These are phyloP conservation scores for Torymus auratus DNA, from an alignment of 2,888 invertebrate species.

Conservation along the genomic window DNA sequence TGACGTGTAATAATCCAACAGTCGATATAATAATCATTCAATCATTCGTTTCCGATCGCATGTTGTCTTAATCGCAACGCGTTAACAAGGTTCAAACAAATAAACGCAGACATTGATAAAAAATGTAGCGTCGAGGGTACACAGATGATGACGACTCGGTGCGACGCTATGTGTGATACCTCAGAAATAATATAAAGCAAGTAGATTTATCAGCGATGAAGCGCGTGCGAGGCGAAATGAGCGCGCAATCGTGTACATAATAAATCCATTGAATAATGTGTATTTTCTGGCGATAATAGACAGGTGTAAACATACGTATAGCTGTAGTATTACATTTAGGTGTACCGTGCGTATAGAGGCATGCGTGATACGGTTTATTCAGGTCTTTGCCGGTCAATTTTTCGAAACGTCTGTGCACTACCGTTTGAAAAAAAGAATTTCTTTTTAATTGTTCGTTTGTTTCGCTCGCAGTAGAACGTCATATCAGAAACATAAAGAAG, in stretches of 20 bases:
- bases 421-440: neutral
- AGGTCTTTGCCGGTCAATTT: constrained; percentile 38
- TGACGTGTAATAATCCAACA: no score
- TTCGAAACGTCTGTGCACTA: neutral
- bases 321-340: constrained; percentile 33
- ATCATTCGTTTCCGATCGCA: no score
- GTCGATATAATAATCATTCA: no score
- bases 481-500: constrained; percentile 10
- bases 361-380: constrained; percentile 39
- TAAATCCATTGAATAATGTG: constrained; percentile 18
- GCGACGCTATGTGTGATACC: constrained; percentile 39
- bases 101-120: constrained; percentile 29
- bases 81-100: constrained; percentile 15
- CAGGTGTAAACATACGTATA: constrained; percentile 32
- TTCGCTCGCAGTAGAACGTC: neutral
- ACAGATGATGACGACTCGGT: neutral
- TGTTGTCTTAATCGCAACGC: no score
- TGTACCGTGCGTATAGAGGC: constrained; percentile 50
- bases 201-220: constrained; percentile 10
- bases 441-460: neutral
- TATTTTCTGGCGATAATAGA: constrained; percentile 31
- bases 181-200: constrained; percentile 48
- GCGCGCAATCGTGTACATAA: constrained; percentile 32
- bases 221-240: neutral
- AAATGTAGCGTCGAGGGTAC: constrained; percentile 17